Evolutionary conservation across 2,797 vertebrate genomes (phyloP), one percentile per base, ranked within the genome.

Genomic region (Sebastes oblongus): DNA sequence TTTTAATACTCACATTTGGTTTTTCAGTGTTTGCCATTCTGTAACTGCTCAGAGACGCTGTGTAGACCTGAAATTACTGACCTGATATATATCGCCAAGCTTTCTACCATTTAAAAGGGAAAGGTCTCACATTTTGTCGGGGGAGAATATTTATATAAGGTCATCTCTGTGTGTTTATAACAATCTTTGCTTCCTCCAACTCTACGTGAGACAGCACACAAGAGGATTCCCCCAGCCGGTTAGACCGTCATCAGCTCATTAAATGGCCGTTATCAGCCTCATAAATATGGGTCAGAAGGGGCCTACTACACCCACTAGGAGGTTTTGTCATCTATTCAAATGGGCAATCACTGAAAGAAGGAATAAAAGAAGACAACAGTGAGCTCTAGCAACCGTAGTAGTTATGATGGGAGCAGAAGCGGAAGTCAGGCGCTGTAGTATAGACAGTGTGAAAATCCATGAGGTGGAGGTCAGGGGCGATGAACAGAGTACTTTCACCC

Each of bases 1-100:
- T 65, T 30, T 74, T 68, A 67, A 77, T 46, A 50, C 75, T 82
- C 62, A 74, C 81, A 86, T 90, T 91, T 91, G 88, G 87, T 88
- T 86, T 90, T 65, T 86, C 67, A 77, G 25, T 77, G 64, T 82
- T 75, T 71, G 10, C 39, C 46, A 24, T 87, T 77, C 75, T 56
- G 42, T 54, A 55, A 83, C 80, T 87, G 70, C 65, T 55, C 13
- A 18, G 22, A 22, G 64, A 73, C 56, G 16, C 30, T 46, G 50
- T 39, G 39, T 14, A 59, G 25, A 78, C 78, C 64, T 72, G 65
- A 80, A 80, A 34, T 9, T 11, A 50, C 42, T 34, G 60, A 85
- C 58, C 70, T 30, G 60, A 85, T 54, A 16, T 2, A 29, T 11
- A 29, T 52, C 11, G 27, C 24, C 14, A 8, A 50, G 34, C 68